These are phyloP conservation scores for Megalurothrips usitatus DNA, from an alignment of 2,888 invertebrate genomes.

Conservation along the genomic window DNA sequence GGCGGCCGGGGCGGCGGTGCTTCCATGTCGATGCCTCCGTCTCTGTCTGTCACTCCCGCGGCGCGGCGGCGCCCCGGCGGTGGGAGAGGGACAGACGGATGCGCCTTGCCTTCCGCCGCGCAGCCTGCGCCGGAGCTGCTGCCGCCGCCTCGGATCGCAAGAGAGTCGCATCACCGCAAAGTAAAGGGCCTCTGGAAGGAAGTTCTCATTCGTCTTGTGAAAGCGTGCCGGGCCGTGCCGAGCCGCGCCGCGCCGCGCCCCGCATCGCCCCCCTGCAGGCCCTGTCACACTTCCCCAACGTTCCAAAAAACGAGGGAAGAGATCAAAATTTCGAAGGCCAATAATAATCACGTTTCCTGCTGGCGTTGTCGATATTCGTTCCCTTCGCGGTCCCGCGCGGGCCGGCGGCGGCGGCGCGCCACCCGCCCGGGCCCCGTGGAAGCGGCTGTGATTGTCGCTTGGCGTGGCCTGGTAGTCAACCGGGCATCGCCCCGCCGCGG, in stretches of 20 bases:
- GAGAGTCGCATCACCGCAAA: not conserved
- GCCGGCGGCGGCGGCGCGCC: too few relatives aligned
- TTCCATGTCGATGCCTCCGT: not conserved
- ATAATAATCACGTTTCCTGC: too few relatives aligned
- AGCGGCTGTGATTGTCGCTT: too few relatives aligned
- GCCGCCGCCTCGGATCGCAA: not conserved
- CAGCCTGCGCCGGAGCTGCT: not conserved
- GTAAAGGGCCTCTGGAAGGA: not conserved
- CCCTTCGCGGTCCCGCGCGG: too few relatives aligned
- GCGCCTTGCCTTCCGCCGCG: not conserved
- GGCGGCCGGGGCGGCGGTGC: not conserved
- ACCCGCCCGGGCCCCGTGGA: too few relatives aligned
- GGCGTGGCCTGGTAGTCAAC: too few relatives aligned
- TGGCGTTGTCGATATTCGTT: too few relatives aligned
- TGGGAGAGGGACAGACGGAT: not conserved
- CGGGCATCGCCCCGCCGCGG: too few relatives aligned
- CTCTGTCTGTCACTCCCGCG: not conserved
- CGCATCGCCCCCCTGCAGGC: not conserved
- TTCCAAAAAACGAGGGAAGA: too few relatives aligned
- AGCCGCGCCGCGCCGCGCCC: conserved; percentile 9
- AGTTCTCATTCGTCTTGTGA: conserved; percentile 6
- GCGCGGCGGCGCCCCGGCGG: not conserved
- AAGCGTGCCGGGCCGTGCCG: conserved; percentile 2
- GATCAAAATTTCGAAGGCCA: not conserved
- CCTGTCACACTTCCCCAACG: too few relatives aligned